Evolutionary conservation across 2,113 vertebrate species (phyloP).

Genomic region (Bubo blakistoni): DNA sequence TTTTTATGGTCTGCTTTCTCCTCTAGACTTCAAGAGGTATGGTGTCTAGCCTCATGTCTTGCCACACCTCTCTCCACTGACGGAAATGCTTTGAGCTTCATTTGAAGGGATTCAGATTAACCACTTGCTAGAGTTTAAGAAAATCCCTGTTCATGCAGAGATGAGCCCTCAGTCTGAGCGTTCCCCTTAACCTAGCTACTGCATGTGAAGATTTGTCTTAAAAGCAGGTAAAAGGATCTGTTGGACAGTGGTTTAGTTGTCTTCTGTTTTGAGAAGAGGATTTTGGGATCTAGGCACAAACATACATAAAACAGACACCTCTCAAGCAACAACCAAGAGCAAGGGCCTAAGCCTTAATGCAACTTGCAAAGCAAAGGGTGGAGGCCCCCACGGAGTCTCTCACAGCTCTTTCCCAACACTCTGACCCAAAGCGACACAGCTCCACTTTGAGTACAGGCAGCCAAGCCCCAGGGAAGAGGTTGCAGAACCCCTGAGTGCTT

Average conservation of each 20-base stretch:
- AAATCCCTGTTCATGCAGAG: neutral
- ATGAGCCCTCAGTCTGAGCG: rapidly evolving
- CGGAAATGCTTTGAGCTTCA: neutral
- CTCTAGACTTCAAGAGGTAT: neutral
- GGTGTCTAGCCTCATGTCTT: neutral
- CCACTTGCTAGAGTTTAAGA: neutral
- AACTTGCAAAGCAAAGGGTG: rapidly evolving
- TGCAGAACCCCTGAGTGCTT: neutral
- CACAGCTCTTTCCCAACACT: neutral
- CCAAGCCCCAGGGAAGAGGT: neutral
- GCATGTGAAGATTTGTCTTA: neutral
- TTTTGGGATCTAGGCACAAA: neutral
- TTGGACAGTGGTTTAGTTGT: neutral
- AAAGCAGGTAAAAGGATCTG: neutral
- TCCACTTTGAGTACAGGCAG: neutral
- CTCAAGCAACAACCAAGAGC: neutral
- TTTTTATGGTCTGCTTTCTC: neutral
- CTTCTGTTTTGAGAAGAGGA: neutral
- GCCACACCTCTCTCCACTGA: neutral
- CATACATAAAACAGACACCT: neutral
- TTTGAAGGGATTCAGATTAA: neutral
- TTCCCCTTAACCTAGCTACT: neutral
- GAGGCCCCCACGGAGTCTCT: neutral
- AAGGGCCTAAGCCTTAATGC: neutral
- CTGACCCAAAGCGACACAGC: neutral